Evolutionary conservation across 2,888 invertebrate genomes (phyloP), one percentile per base, ranked within the genome.

Genomic region (Drosophila phalerata): DNA sequence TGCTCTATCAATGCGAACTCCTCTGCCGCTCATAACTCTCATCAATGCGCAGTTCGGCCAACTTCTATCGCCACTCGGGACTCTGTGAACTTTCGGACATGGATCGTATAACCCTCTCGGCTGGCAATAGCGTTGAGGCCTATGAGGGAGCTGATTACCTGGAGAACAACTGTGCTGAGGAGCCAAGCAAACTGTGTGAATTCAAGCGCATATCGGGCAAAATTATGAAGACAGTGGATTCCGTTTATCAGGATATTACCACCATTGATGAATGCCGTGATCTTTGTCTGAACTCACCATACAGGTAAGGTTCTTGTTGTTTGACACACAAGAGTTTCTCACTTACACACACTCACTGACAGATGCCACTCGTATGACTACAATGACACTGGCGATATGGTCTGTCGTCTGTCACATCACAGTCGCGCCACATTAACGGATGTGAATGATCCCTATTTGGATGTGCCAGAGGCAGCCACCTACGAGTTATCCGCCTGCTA

Each of bases 291-390:
- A 97, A 96, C 92, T 97, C 97, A 11, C 97, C 97, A 22, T 97
- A 96, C 94, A 94, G 95, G 93, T 93, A 90, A 60, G 8, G 0
- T 19, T 6, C 38, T 47, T 9, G 0, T 13, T 17, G 45, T 17
- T 15, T 43, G 30, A 32, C 28, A 73, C 75, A 61, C 78, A 51
- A 17, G 4, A 28, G 28, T 28, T 69, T 5, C 17, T 13, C 32
- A 49, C 48, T 13, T 38, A 30, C 6, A 48, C 32, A 49, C 48
- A 17, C 38, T 22, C 6, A 48, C 48, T 45, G 19, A 56, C 48
- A 94, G 96, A 90, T 98, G 98, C 92, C 97, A 97, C 93, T 97
- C 97, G n/a, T 98, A 97, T 93, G 98, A 98, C 92, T 97, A 96
- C 91, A 97, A 97, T 57, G 98, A 97, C 91, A 97, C 97, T 66